phyloP scores from a whole-genome alignment of 2,888 invertebrate species.

The Rhyacophila evoluta region DNA sequence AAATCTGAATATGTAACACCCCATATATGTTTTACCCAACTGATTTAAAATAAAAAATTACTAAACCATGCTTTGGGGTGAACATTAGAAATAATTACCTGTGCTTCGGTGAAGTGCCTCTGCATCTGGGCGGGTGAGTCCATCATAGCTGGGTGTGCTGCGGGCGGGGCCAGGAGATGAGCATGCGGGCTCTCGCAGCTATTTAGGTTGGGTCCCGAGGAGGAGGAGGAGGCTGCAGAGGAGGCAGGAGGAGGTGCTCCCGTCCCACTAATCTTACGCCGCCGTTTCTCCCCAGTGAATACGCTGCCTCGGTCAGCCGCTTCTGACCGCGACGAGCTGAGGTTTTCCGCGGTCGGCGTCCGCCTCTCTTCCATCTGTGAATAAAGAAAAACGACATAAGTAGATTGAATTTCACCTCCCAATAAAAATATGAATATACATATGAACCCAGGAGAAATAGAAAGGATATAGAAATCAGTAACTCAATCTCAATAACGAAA shows the following conservation, averaged over 20 bases:
- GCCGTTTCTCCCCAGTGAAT: conserved; percentile 61
- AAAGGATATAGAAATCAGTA: too few relatives aligned
- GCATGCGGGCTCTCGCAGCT: conserved; percentile 41
- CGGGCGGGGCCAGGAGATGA: conserved; percentile 42
- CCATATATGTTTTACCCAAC: too few relatives aligned
- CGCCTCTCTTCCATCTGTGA: conserved; percentile 66
- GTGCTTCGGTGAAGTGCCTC: conserved; percentile 48
- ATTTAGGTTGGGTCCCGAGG: conserved; percentile 36
- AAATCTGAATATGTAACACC: too few relatives aligned
- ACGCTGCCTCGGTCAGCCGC: conserved; percentile 63
- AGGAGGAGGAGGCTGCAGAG: conserved; percentile 35
- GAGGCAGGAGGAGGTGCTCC: conserved; percentile 54
- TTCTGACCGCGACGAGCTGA: conserved; percentile 64
- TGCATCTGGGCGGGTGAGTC: conserved; percentile 44
- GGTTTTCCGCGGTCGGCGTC: conserved; percentile 64
- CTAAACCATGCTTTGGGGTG: neutral
- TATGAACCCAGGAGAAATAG: too few relatives aligned
- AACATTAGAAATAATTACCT: conserved; percentile 44
- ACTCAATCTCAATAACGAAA: too few relatives aligned
- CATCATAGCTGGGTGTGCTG: conserved; percentile 44
- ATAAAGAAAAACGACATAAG: conserved; percentile 52
- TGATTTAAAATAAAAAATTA: neutral
- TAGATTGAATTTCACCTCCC: too few relatives aligned
- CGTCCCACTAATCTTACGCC: conserved; percentile 65
- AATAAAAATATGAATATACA: too few relatives aligned